Evolutionary conservation across 2,888 invertebrate genomes (phyloP).

Genomic region (Julus scandinavius): DNA sequence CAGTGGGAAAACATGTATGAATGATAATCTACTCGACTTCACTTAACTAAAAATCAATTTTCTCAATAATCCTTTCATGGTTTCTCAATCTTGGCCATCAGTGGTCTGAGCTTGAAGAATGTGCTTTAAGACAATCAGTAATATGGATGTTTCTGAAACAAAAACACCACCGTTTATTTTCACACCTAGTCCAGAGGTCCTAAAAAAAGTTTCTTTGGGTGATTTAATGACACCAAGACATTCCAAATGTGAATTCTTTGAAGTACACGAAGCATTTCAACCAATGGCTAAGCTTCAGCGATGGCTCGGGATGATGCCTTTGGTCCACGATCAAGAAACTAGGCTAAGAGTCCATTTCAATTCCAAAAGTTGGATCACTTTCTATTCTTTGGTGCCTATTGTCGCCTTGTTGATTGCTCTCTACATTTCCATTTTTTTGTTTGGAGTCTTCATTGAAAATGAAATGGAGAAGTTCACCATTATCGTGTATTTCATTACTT

Average conservation of each 20-base stretch:
- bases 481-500: neutral
- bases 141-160: neutral
- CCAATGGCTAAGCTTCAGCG: neutral
- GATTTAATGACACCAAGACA: neutral
- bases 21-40: too few relatives aligned
- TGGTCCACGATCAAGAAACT: neutral
- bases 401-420: neutral
- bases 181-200: neutral
- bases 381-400: constrained; percentile 22
- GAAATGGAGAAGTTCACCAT: neutral
- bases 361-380: neutral
- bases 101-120: too few relatives aligned
- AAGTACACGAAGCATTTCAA: neutral
- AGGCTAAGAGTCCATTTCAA: neutral
- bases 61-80: too few relatives aligned
- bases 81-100: too few relatives aligned
- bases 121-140: too few relatives aligned
- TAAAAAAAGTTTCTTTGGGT: neutral
- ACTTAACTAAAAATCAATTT: too few relatives aligned
- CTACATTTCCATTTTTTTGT: constrained; percentile 5
- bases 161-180: neutral
- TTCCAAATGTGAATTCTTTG: neutral
- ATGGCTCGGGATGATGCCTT: constrained; percentile 39
- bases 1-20: too few relatives aligned
- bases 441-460: neutral